Evolutionary conservation across 2,797 vertebrate genomes (phyloP), one percentile per base, ranked within the genome.

Genomic region (Coranthus polyacanthus): DNA sequence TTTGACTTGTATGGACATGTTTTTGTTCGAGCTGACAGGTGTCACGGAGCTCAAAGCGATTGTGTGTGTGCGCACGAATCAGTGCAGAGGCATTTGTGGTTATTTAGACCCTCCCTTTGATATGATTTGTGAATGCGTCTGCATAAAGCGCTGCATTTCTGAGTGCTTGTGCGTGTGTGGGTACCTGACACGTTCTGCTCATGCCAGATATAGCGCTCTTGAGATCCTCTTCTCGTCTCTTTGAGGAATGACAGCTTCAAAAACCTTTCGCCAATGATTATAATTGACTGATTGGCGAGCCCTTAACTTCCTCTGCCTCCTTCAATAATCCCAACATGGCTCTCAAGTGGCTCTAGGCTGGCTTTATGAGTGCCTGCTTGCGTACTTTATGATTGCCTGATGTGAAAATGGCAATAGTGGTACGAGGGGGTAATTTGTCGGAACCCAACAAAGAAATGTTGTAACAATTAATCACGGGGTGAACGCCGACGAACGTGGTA

Each of bases 381-480:
- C 68, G 71, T 76, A 72, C 81, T 88, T 89, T 92, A 86, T 88
- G 91, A 93, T 91, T 93, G 90, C 91, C 85, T 90, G 86, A 89
- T 90, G 79, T 85, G 88, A 90, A 90, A 90, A 90, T 90, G 85
- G 88, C 90, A 87, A 81, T 49, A 87, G 87, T 81, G 79, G 89
- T 85, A 83, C 73, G 76, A 89, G 85, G 88, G 88, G 88, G 82
- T 91, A 92, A 92, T 92, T 92, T 92, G 91, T 89, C 85, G 88
- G 85, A 91, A 92, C 80, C 87, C 91, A 90, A 92, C 92, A 93
- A 94, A 93, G 89, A 93, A 93, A 89, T 85, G 91, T 91, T 92
- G 91, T 91, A 93, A 93, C 92, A 93, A 94, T 94, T 94, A 93
- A 94, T 95, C 92, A 94, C 69, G 75, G 89, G 85, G 91, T 84